These are phyloP conservation scores for Paramisgurnus dabryanus DNA, from an alignment of 2,113 vertebrate species.

Conservation along the genomic window DNA sequence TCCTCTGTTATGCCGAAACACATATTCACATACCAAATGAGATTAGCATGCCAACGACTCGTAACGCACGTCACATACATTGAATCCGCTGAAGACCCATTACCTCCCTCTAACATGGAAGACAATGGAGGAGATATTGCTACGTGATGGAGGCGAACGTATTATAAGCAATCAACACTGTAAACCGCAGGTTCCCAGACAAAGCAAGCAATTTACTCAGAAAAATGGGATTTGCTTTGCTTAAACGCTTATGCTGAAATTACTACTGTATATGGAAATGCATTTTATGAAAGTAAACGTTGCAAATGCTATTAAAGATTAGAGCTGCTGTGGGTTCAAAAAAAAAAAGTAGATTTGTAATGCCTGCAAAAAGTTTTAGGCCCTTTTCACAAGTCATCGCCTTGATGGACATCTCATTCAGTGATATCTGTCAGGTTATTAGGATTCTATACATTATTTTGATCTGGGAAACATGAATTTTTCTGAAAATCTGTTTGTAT, in stretches of 20 bases:
- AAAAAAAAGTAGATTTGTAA: not conserved
- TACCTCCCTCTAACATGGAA: not conserved
- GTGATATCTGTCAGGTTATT: too few species aligned
- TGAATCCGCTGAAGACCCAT: constrained; percentile 11
- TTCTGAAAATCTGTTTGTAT: not conserved
- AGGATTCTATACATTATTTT: too few species aligned
- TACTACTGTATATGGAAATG: not conserved
- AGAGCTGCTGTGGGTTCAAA: not conserved
- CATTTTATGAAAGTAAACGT: not conserved
- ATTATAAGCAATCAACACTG: constrained; percentile 15
- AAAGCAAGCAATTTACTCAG: not conserved
- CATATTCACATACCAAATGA: constrained; percentile 26
- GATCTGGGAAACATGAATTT: too few species aligned
- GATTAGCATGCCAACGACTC: constrained; percentile 32
- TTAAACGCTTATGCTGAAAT: constrained; percentile 7
- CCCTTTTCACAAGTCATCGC: not conserved
- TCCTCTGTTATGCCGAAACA: constrained; percentile 20
- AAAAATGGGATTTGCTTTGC: not conserved
- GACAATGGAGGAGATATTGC: not conserved
- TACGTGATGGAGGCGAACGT: not conserved
- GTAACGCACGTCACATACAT: constrained; percentile 16
- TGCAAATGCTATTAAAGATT: constrained; percentile 5
- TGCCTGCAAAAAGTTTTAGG: not conserved
- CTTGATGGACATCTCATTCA: too few species aligned
- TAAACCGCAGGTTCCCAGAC: not conserved